These are phyloP conservation scores for Cephalotes varians DNA, from an alignment of 2,888 invertebrate species.

Conservation along the genomic window DNA sequence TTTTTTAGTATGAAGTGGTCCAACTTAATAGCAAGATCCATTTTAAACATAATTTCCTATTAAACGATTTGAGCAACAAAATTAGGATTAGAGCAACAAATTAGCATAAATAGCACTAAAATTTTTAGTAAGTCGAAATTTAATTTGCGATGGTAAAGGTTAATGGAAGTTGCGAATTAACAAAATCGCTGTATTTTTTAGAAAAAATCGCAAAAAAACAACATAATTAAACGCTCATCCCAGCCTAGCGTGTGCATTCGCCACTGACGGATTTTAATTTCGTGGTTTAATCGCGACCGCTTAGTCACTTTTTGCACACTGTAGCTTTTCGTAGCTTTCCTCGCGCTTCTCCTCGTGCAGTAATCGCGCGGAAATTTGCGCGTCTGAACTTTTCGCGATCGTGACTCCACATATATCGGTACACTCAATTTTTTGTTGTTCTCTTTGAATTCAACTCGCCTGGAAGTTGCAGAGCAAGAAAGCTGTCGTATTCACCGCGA, in stretches of 20 bases:
- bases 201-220: neutral
- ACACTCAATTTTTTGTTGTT: constrained; percentile 13
- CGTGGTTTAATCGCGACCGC: constrained; percentile 35
- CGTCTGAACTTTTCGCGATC: constrained; percentile 35
- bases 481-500: neutral
- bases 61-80: too few species aligned
- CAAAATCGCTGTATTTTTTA: constrained; percentile 28
- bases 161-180: constrained; percentile 7
- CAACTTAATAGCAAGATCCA: too few species aligned
- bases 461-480: neutral
- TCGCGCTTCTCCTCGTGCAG: neutral
- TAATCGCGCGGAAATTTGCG: constrained; percentile 32
- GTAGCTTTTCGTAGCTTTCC: neutral
- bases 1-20: too few species aligned
- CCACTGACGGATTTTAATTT: constrained; percentile 52
- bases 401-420: constrained; percentile 30
- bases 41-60: too few species aligned
- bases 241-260: constrained; percentile 1
- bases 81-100: too few species aligned
- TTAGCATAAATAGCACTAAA: too few species aligned
- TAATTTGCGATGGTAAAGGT: too few species aligned
- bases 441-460: neutral
- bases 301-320: constrained; percentile 10
- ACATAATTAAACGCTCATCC: constrained; percentile 16
- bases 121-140: too few species aligned